These are phyloP conservation scores for Tachina grossa DNA, from an alignment of 2,888 invertebrate species.

Conservation along the genomic window DNA sequence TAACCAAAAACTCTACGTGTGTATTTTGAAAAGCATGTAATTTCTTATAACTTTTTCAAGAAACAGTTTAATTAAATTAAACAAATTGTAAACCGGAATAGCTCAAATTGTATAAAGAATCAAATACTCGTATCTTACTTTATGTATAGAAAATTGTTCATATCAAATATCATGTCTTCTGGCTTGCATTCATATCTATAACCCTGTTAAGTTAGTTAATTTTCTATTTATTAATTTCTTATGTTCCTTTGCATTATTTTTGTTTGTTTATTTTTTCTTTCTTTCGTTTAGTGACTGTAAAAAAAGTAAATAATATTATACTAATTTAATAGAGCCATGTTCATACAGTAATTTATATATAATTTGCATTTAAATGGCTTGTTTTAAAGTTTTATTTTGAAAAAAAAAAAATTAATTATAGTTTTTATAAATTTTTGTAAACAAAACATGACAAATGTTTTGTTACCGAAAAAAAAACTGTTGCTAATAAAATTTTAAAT, in stretches of 20 bases:
- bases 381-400: conserved; percentile 46
- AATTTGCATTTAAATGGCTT: conserved; percentile 68
- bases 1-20: conserved; percentile 61
- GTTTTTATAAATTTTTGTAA: conserved; percentile 43
- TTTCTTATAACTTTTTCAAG: conserved; percentile 24
- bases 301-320: background rate
- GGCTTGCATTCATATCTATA: conserved; percentile 52
- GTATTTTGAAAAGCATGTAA: conserved; percentile 67
- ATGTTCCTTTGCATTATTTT: conserved; percentile 16
- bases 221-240: background rate
- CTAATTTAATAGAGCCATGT: conserved; percentile 25
- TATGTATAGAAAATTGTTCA: conserved; percentile 24
- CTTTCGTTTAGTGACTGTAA: conserved; percentile 26
- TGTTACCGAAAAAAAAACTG: background rate
- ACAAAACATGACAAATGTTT: conserved; percentile 23
- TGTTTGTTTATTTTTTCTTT: background rate
- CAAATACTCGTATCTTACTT: conserved; percentile 12
- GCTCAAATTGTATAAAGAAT: conserved; percentile 38
- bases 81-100: conserved; percentile 46
- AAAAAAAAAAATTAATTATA: background rate
- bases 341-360: conserved; percentile 44
- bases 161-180: conserved; percentile 53
- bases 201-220: conserved; percentile 22
- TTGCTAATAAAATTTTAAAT: background rate
- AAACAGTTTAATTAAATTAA: conserved; percentile 18